A percentile compares a stretch with the other conserved stretches of the same genome.
Conservation (phyloP, 1,140 invertebrate genomes). For the Dryas iulia region DNA sequence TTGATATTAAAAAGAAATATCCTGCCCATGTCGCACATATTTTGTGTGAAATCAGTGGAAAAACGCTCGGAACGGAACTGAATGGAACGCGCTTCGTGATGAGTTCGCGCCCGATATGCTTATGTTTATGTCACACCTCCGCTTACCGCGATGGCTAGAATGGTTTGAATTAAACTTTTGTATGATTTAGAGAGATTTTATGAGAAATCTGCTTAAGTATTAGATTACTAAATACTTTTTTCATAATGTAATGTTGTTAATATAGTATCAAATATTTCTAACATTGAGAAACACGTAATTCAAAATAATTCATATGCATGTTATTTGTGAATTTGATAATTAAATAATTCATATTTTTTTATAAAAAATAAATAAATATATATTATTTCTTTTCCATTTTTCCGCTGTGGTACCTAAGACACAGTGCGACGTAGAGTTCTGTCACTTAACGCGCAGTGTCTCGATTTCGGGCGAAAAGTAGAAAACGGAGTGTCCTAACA, state of each 20-base stretch:
- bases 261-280: no score
- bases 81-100: conserved; percentile 13
- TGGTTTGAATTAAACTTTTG: neutral
- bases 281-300: no score
- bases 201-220: no score
- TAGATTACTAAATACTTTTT: no score
- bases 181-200: neutral
- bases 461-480: no score
- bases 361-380: no score
- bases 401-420: no score
- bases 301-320: neutral
- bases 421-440: no score
- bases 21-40: neutral
- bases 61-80: conserved; percentile 23
- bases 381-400: no score
- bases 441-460: no score
- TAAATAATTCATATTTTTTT: no score
- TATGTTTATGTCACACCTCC: conserved; percentile 19
- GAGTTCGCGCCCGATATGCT: conserved; percentile 23
- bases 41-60: conserved; percentile 20
- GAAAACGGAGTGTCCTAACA: no score
- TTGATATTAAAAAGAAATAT: conserved; percentile 4
- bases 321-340: neutral
- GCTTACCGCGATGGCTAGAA: neutral
- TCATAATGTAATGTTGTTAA: neutral